phyloP scores from a whole-genome alignment of 2,888 invertebrate species.

The Lithophane leautieri region DNA sequence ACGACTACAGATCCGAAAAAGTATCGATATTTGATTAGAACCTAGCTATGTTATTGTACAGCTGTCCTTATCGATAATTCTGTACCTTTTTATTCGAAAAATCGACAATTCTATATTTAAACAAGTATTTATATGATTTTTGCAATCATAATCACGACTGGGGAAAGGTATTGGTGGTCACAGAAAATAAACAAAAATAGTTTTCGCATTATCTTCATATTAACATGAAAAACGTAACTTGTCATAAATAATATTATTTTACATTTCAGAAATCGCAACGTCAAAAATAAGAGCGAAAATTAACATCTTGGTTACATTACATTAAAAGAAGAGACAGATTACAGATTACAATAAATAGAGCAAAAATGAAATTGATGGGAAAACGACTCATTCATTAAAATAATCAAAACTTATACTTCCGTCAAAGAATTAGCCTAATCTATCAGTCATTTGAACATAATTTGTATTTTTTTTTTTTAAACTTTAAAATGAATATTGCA shows the following conservation, averaged over 20 bases:
- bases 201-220: constrained; percentile 74
- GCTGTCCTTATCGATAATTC: neutral
- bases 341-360: constrained; percentile 37
- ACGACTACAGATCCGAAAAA: neutral
- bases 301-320: constrained; percentile 52
- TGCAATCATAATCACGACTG: neutral
- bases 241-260: constrained; percentile 74
- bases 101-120: neutral
- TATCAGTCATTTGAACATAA: constrained; percentile 70
- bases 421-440: constrained; percentile 61
- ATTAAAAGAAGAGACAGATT: constrained; percentile 39
- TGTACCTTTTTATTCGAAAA: neutral
- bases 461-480: too few relatives aligned
- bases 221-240: constrained; percentile 80
- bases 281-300: constrained; percentile 61
- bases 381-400: constrained; percentile 45
- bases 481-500: constrained; percentile 34
- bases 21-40: neutral
- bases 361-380: constrained; percentile 31
- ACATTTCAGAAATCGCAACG: constrained; percentile 58
- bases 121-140: too few relatives aligned
- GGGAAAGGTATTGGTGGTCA: neutral
- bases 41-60: neutral
- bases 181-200: constrained; percentile 67
- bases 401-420: constrained; percentile 38